Base-by-base conservation (phyloP, 2,113 vertebrate species). In the Dissostichus mawsoni region DNA sequence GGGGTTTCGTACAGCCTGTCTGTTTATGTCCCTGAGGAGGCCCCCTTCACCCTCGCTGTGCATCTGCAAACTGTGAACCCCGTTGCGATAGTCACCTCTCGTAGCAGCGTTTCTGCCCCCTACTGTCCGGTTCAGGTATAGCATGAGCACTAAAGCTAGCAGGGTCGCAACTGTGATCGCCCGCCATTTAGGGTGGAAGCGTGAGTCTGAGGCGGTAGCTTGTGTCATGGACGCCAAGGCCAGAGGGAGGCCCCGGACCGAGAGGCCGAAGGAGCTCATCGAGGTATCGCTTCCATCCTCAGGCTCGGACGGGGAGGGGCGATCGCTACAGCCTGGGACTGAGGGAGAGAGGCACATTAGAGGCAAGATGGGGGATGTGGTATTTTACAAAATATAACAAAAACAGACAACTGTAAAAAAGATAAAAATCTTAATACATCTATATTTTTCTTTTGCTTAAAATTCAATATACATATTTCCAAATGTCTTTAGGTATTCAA, bases 171-270 rank as follows among this genome's bases (percentile, higher is more conserved):
- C 95, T 0, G 92, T 85, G 20, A 98, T 97, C 55, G 97, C 96
- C 78, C 74, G 95, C 97, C 97, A 98, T 94, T 95, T 96, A 41
- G 94, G 96, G 64, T 95, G 95, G 93, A 97, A 97, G 78, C 97
- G 97, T 0, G 96, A 94, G 69, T 98, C 97, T 0, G 82, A 89
- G 70, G 95, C 57, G 4, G 94, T 83, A 59, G 95, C 95, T 91
- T 94, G 82, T 2, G 80, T 96, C 96, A 97, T 96, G 94, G 96
- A 96, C 25, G 95, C 94, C 44, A 97, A 94, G 82, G 96, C 95
- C 82, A 84, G 57, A 0, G 95, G 96, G 45, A 97, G 95, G 55
- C 96, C 92, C 84, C 95, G 95, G 56, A 96, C 87, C 0, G 94
- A 94, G 58, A 96, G 94, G 81, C 94, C 93, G 11, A 97, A 93